A percentile compares a stretch with the other conserved stretches of the same genome.
These are phyloP conservation scores for Sisyra terminalis DNA, from an alignment of 2,888 invertebrate species.

Conservation along the genomic window DNA sequence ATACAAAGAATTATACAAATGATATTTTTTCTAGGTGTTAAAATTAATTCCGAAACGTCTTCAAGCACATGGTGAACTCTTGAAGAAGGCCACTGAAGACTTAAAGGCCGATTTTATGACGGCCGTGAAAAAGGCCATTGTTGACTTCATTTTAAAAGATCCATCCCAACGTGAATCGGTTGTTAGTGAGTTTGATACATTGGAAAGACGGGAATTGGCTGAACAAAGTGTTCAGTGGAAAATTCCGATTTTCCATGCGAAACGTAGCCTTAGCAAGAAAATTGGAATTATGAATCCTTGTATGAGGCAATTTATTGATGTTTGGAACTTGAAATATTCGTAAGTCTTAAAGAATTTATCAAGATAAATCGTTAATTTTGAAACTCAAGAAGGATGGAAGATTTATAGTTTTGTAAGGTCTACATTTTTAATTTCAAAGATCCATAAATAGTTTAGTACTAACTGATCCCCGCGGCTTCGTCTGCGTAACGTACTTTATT, in stretches of 20 bases:
- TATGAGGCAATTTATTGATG: constrained; percentile 57
- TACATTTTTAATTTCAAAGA: too few relatives aligned
- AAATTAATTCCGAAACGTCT: constrained; percentile 43
- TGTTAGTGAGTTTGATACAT: constrained; percentile 32
- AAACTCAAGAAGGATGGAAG: too few relatives aligned
- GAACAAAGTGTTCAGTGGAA: constrained; percentile 51
- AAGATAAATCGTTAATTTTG: too few relatives aligned
- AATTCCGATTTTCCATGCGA: constrained; percentile 30
- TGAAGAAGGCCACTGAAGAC: constrained; percentile 50
- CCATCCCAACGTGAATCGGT: constrained; percentile 38
- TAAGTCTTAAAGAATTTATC: constrained; percentile 21
- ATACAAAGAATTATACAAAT: too few relatives aligned
- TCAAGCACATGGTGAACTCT: constrained; percentile 40
- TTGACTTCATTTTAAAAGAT: constrained; percentile 81
- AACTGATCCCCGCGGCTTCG: too few relatives aligned
- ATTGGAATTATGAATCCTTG: constrained; percentile 68
- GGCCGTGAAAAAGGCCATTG: constrained; percentile 79
- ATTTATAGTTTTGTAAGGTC: too few relatives aligned
- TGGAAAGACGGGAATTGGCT: constrained; percentile 38
- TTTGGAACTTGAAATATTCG: constrained; percentile 70
- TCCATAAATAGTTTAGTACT: too few relatives aligned
- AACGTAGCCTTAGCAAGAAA: constrained; percentile 35
- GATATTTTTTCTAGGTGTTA: constrained; percentile 33
- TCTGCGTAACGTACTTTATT: too few relatives aligned
- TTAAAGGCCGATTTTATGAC: constrained; percentile 73